A percentile compares a stretch with the other conserved stretches of the same genome.
Conservation (phyloP, 2,888 invertebrate genomes). For the Noctua janthina region DNA sequence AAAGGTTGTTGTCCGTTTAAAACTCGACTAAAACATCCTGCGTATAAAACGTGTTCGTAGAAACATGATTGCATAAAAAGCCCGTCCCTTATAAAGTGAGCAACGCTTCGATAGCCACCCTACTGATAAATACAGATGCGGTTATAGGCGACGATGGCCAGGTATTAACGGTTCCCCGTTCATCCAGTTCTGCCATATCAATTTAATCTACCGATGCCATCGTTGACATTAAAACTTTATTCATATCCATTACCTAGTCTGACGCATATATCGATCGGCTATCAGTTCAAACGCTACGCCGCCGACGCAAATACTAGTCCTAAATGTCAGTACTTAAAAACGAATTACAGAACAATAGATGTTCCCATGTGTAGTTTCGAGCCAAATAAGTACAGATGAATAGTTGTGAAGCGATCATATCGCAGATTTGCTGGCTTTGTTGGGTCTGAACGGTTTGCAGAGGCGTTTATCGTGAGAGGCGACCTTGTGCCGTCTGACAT, state of each 20-base stretch:
- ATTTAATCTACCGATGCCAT: slow-evolving; percentile 46
- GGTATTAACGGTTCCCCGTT: slow-evolving; percentile 49
- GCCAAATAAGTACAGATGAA: slow-evolving; percentile 71
- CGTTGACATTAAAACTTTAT: slow-evolving; percentile 55
- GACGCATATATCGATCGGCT: slow-evolving; percentile 46
- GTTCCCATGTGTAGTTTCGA: slow-evolving; percentile 67
- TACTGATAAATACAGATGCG: slow-evolving; percentile 58
- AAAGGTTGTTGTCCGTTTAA: slow-evolving; percentile 56
- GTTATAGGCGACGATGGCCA: slow-evolving; percentile 51
- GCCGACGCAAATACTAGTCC: slow-evolving; percentile 52
- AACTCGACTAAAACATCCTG: slow-evolving; percentile 54
- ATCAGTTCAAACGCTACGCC: slow-evolving; percentile 49
- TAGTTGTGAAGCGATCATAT: slow-evolving; percentile 70
- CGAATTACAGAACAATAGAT: slow-evolving; percentile 72
- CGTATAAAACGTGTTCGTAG: slow-evolving; percentile 52
- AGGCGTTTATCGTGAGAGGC: slow-evolving; percentile 84
- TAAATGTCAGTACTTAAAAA: slow-evolving; percentile 70
- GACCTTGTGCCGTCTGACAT: slow-evolving; percentile 86
- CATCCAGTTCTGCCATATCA: slow-evolving; percentile 52
- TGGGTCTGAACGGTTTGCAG: slow-evolving; percentile 71
- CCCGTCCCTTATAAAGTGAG: slow-evolving; percentile 58
- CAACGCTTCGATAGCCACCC: slow-evolving; percentile 67
- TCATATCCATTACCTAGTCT: slow-evolving; percentile 48
- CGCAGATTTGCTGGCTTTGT: slow-evolving; percentile 71
- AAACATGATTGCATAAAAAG: slow-evolving; percentile 59